A percentile compares a stretch with the other conserved stretches of the same genome.
Conservation (phyloP, 2,113 vertebrate genomes). For the Pteruthius melanotis region DNA sequence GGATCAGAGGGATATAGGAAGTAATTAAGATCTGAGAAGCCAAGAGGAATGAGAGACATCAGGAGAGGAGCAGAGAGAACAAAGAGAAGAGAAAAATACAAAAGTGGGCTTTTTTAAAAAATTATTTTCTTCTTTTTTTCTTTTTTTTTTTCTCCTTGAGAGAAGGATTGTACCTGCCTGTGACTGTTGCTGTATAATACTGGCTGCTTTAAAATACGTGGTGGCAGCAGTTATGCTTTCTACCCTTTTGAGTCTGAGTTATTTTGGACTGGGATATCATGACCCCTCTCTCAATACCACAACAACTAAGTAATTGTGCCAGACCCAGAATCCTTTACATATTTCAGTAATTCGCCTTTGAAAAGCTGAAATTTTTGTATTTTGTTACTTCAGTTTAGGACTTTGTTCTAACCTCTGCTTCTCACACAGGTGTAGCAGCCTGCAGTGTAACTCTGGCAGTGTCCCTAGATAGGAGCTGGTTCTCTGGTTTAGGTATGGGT, state of each 20-base stretch:
- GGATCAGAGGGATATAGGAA: constrained; percentile 30
- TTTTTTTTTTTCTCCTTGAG: not conserved
- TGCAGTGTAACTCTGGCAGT: not conserved
- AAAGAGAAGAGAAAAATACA: constrained; percentile 17
- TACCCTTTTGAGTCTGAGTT: not conserved
- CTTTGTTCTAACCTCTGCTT: not conserved
- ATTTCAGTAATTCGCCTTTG: not conserved
- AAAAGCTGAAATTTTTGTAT: not conserved
- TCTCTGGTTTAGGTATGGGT: not conserved
- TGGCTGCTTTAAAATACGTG: not conserved
- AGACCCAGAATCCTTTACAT: not conserved
- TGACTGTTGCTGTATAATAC: not conserved
- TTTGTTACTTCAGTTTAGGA: not conserved
- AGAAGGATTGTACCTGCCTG: not conserved
- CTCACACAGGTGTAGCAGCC: not conserved
- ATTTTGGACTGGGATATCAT: not conserved
- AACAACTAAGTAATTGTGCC: not conserved
- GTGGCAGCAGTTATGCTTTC: not conserved
- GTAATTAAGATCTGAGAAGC: constrained; percentile 46
- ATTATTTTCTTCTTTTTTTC: not conserved
- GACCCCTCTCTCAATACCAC: not conserved
- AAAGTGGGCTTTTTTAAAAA: not conserved
- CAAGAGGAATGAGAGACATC: constrained; percentile 2
- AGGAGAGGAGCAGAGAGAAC: constrained; percentile 23
- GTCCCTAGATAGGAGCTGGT: not conserved